Base-by-base conservation (phyloP, 2,888 invertebrate species). In the Agrochola litura region DNA sequence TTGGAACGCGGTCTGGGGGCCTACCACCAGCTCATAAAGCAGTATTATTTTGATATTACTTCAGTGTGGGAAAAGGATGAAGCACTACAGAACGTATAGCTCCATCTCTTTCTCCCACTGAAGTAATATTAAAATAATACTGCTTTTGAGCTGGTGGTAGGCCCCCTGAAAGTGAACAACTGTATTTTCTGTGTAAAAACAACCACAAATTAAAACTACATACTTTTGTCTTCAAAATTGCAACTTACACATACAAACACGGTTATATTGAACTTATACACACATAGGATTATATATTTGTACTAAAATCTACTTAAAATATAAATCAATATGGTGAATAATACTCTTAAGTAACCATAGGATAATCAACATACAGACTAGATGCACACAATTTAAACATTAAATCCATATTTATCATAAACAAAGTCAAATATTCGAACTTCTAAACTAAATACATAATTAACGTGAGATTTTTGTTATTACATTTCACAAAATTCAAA, bases 321-420 rank as follows among this genome's bases (percentile, higher is more conserved):
- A n/a, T n/a, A n/a, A n/a, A n/a, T n/a, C 76, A 79, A 73, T 72
- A 77, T 77, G 54, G 60, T 67, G 78, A 74, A 82, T 88, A 85
- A 87, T 89, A 89, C 88, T 88, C 76, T 85, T 72, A 81, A 82
- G 77, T 86, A 79, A 79, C 84, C 65, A 77, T 76, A 80, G 76
- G 68, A 81, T 84, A 81, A 65, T 61, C 72, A 56, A 76, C 66
- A 56, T 69, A 80, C 63, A 72, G 88, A 88, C 86, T 86, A 86
- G 86, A 86, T 75, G 65, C 81, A 84, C 86, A 84, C 86, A 52
- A 83, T n/a, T 65, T 60, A 19, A 67, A 73, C 8, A 25, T 70
- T 63, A 37, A 52, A 54, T 58, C 85, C 5, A 64, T 73, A 60
- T 61, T n/a, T 4, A 68, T 37, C 10, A n/a, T 68, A 60, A 37